Evolutionary conservation across 1,140 invertebrate genomes (phyloP), one percentile per base, ranked within the genome.

Genomic region (Lucilia cuprina): DNA sequence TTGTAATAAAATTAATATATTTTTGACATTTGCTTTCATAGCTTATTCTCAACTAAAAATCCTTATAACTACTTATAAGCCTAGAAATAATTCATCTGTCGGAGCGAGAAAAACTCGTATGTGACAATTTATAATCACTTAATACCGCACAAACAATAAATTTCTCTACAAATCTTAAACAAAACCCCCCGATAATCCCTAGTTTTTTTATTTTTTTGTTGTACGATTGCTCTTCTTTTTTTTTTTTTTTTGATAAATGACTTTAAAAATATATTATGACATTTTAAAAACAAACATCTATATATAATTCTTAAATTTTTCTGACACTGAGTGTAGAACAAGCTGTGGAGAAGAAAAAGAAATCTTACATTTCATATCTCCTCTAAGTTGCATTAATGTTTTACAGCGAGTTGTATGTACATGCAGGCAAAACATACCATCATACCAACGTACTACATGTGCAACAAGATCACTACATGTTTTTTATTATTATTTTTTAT

Each of bases 191-290:
- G 55, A 60, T 60, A 60, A 60, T 60, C 55, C 55, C 55, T n/a
- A 60, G 55, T n/a, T 60, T 60, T 5, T 60, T 60, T 55, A 5
- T 0, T 60, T 60, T 17, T 60, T 60, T 60, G 2, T 60, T 7
- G 12, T 30, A 2, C 25, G 25, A 2, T 30, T 30, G 25, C 25
- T 60, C 14, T 60, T 14, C 14, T 60, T 60, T 7, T 60, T 60
- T 17, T 60, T 17, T n/a, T 60, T 60, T 7, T 60, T 60, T 60
- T 60, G 55, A 60, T 60, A 60, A 60, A 60, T 60, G 55, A 60
- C 55, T 60, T 60, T 60, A 60, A 60, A 60, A 60, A 60, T 60
- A n/a, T n/a, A n/a, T 60, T 60, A 60, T 60, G 55, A 60, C 55
- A 60, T 41, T 41, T 41, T 41, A 8, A 41, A 41, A 41, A 41